Base-by-base conservation (phyloP, 2,797 vertebrate species). In the Hydrophis major region DNA sequence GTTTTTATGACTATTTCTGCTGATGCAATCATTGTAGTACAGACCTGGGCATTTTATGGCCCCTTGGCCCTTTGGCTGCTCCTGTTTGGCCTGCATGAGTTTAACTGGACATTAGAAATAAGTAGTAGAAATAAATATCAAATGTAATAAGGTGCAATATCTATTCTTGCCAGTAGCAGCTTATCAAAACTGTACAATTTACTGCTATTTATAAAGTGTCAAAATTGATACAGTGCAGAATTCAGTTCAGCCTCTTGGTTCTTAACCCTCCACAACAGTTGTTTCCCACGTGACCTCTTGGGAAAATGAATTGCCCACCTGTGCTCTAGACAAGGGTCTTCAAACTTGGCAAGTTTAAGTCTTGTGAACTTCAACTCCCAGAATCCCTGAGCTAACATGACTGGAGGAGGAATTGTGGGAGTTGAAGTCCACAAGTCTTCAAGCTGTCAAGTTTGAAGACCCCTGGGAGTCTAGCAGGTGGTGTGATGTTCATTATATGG, bases 401-500 rank as follows among this genome's bases (percentile, higher is more conserved):
- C 50, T 50, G 50, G 50, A 50, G 50, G 8, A 50, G 7, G 50
- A 50, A 50, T 50, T 10, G 7, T 50, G 50, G 50, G 7, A 50
- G 50, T 10, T 50, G 50, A 50, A 50, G 50, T 50, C 50, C 50
- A 50, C 7, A 50, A 50, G 50, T 50, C 50, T 50, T 50, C 50
- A 50, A 50, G 50, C 50, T 50, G 50, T 50, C 50, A 50, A 50
- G 50, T 50, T 50, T 50, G 50, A 50, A 50, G 50, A 50, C 50
- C 50, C 50, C 61, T 63, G 1, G 32, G 32, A 32, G 27, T 63
- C 27, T 63, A 63, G 27, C 13, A 63, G 93, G 93, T 92, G 90
- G 94, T 91, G 63, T 96, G 96, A 69, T 96, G 92, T 95, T 94
- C 91, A 95, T 94, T 94, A 86, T 59, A 74, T 27, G 91, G 90